These are phyloP conservation scores for Metopolophium dirhodum DNA, from an alignment of 1,140 invertebrate species.

Conservation along the genomic window DNA sequence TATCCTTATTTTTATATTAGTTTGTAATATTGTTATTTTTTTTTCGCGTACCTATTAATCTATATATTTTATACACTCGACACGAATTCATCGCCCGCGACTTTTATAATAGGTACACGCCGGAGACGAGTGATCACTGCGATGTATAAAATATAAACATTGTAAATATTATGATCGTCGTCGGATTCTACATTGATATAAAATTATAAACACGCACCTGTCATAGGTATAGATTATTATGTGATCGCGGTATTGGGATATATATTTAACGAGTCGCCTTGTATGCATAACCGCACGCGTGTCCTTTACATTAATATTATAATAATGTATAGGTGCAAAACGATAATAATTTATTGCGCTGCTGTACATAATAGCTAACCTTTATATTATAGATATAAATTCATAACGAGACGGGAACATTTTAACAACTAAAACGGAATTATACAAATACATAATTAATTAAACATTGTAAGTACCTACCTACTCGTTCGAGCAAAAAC, in stretches of 20 bases:
- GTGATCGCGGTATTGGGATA: neutral
- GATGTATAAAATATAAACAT: too few relatives aligned
- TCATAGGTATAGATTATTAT: neutral
- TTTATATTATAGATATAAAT: neutral
- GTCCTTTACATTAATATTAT: neutral
- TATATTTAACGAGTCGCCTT: neutral
- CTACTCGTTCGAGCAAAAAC: too few relatives aligned
- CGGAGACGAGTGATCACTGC: neutral
- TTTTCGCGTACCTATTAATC: too few relatives aligned
- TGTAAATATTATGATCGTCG: too few relatives aligned
- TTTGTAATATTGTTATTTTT: neutral
- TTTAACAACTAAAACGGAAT: neutral
- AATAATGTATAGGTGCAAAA: neutral
- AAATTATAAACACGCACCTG: neutral
- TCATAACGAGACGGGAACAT: neutral
- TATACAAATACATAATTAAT: conserved; percentile 6
- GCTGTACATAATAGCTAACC: neutral
- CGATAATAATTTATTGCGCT: neutral
- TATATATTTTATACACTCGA: too few relatives aligned
- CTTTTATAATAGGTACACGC: too few relatives aligned
- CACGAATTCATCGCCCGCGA: neutral
- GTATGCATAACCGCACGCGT: neutral
- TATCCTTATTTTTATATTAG: too few relatives aligned
- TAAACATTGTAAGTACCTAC: neutral
- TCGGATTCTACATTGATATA: neutral